Evolutionary conservation across 2,888 invertebrate genomes (phyloP), one percentile per base, ranked within the genome.

Genomic region (Troilus luridus): DNA sequence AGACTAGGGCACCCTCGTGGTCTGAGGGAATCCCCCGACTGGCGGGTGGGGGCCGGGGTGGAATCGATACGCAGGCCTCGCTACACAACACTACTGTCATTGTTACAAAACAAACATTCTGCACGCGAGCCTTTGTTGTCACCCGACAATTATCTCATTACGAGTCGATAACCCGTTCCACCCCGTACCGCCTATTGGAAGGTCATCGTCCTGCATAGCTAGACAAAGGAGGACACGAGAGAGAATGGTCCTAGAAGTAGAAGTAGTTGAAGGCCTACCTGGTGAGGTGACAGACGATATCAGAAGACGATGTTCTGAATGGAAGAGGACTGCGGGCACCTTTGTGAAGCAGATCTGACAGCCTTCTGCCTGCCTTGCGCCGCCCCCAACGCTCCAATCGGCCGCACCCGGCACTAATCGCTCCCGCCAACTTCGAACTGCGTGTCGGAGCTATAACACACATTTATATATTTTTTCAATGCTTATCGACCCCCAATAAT

Each of bases 281-380:
- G 72, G 72, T 77, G 7, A 77, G 41, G 19, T 41, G 72, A 77
- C 72, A 77, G 72, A 77, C 72, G 72, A 77, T 41, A 41, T 17
- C 7, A 77, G 72, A 77, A 77, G 72, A 77, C 72, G 72, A 77
- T 77, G 27, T 77, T 41, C 72, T 41, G 19, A 77, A 41, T 41
- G 21, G 72, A 77, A 27, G 41, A 77, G 17, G 72, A 77, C 72
- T 41, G 72, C 41, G 72, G 41, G 17, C 41, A 77, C 72, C 72
- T 77, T 41, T 27, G 72, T 77, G 17, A 2, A 77, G 72, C 72
- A 77, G 72, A 77, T 41, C 72, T 77, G 72, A 77, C 72, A 77
- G 72, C 72, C 72, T 77, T 77, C 72, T 77, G 72, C 41, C 72
- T 77, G 72, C 72, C 72, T 17, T 77, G 72, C 72, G 72, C 72